Evolutionary conservation across 1,140 invertebrate genomes (phyloP).

Genomic region (Copidosoma floridanum): DNA sequence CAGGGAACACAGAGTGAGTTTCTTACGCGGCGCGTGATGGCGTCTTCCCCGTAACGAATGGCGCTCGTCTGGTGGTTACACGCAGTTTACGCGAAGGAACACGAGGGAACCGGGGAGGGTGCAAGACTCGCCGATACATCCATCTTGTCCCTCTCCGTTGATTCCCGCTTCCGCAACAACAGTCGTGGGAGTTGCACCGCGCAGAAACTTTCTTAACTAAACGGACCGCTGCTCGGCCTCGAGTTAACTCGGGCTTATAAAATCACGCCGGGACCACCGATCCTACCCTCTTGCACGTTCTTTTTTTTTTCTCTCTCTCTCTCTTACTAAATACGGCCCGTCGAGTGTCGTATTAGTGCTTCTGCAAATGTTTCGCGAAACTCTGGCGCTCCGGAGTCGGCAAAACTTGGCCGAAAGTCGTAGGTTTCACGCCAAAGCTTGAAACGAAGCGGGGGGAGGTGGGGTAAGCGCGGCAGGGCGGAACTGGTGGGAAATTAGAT

Average conservation of each 20-base stretch:
- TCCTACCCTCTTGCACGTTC: conserved; percentile 10
- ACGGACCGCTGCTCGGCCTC: conserved; percentile 2
- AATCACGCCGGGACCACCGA: conserved; percentile 36
- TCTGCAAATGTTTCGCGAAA: neutral
- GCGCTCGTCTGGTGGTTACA: conserved; percentile 21
- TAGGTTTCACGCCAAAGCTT: neutral
- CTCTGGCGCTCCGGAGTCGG: neutral
- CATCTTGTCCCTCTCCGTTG: conserved; percentile 22
- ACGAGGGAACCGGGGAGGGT: no score
- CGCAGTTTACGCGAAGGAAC: conserved; percentile 26
- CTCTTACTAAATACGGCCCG: neutral
- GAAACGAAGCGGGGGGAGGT: neutral
- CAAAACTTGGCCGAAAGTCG: conserved; percentile 25
- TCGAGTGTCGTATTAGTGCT: neutral
- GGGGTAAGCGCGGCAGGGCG: no score
- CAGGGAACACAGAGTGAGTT: neutral
- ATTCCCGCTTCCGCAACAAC: no score
- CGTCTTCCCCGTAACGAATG: conserved; percentile 6
- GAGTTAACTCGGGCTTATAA: conserved; percentile 29
- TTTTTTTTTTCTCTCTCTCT: conserved; percentile 3
- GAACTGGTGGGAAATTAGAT: neutral
- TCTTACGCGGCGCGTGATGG: neutral
- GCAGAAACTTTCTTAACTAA: conserved; percentile 20
- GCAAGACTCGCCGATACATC: conserved; percentile 14
- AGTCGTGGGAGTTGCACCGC: no score